Percentiles rank a stretch among this genome's conserved stretches.
phyloP scores from a whole-genome alignment of 2,113 vertebrate genomes.

The Pungitius pungitius region DNA sequence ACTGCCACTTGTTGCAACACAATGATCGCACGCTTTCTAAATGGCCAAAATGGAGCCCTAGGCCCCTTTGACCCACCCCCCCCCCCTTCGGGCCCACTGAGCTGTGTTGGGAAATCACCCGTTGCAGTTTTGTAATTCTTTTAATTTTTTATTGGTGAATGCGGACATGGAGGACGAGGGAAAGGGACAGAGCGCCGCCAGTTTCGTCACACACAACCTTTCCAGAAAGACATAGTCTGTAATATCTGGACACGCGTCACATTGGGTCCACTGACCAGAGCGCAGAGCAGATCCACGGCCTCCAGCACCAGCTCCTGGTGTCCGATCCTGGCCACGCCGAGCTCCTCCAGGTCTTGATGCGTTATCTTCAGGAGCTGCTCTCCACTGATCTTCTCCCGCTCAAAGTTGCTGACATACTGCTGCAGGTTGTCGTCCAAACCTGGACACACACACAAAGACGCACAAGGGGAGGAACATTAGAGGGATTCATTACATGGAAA shows the following conservation, averaged over 20 bases:
- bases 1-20: not conserved
- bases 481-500: not conserved
- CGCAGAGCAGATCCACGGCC: conserved; percentile 96
- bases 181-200: not conserved
- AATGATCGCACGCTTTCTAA: conserved; percentile 22
- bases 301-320: conserved; percentile 97
- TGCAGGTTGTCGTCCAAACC: conserved; percentile 95
- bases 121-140: too few species aligned
- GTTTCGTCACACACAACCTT: not conserved
- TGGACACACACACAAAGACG: conserved; percentile 48
- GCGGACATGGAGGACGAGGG: not conserved
- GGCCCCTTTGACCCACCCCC: not conserved
- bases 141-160: not conserved
- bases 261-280: conserved; percentile 87
- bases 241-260: not conserved
- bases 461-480: not conserved
- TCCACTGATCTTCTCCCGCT: conserved; percentile 95
- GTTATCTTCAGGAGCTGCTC: conserved; percentile 95
- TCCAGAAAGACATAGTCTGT: not conserved
- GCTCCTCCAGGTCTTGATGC: conserved; percentile 96
- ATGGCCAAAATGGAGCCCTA: conserved; percentile 21
- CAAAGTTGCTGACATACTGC: conserved; percentile 92
- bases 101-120: too few species aligned
- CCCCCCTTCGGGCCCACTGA: too few species aligned
- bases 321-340: conserved; percentile 92